phyloP scores from a whole-genome alignment of 2,888 invertebrate genomes.

The Caenorhabditis sp. region DNA sequence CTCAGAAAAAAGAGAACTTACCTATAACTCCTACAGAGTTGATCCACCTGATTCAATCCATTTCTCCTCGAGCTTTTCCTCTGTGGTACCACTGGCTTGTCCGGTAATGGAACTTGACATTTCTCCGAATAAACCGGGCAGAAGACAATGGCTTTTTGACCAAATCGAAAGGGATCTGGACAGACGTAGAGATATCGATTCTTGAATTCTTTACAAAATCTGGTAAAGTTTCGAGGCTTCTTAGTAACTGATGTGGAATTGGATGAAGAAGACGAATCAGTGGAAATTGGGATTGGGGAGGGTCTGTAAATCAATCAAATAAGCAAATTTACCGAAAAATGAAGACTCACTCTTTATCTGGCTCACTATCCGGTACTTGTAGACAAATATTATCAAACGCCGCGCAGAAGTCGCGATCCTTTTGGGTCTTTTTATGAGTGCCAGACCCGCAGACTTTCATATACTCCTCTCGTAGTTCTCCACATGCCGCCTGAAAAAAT shows the following conservation, averaged over 20 bases:
- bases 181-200: conserved; percentile 68
- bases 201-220: conserved; percentile 66
- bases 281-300: not conserved
- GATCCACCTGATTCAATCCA: conserved; percentile 31
- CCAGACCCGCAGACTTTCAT: conserved; percentile 45
- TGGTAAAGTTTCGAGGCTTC: conserved; percentile 40
- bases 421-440: conserved; percentile 24
- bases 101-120: conserved; percentile 64
- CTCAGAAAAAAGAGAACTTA: no score
- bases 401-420: conserved; percentile 46
- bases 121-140: conserved; percentile 67
- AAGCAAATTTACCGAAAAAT: not conserved
- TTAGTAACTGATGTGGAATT: conserved; percentile 12
- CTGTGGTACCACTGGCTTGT: conserved; percentile 63
- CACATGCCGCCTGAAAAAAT: conserved; percentile 54
- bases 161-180: conserved; percentile 64
- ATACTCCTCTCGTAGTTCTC: conserved; percentile 58
- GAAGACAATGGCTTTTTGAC: conserved; percentile 65
- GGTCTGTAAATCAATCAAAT: not conserved
- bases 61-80: conserved; percentile 37
- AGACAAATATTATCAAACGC: conserved; percentile 66
- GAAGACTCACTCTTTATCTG: conserved; percentile 15
- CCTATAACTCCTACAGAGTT: conserved; percentile 49
- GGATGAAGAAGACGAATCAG: not conserved
- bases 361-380: conserved; percentile 36